Conservation (phyloP, 2,113 vertebrate species). For the Pollimyrus isidori region DNA sequence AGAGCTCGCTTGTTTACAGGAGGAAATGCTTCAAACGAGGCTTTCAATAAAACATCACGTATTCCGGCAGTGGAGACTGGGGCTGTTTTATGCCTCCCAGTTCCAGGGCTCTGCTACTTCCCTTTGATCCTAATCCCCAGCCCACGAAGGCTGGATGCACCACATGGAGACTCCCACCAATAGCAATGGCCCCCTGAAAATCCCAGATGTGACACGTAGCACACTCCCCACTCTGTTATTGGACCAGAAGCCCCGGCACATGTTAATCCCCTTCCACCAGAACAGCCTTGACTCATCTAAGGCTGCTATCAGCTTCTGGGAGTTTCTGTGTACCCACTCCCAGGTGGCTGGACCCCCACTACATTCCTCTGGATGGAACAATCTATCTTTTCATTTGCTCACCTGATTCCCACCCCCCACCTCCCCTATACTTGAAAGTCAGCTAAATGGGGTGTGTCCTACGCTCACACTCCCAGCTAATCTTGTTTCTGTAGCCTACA, state of each 20-base stretch:
- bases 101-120: not conserved
- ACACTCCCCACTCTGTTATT: not conserved
- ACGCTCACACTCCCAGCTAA: not conserved
- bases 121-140: not conserved
- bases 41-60: not conserved
- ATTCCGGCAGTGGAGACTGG: not conserved
- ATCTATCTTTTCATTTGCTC: conserved; percentile 6
- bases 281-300: not conserved
- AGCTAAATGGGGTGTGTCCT: not conserved
- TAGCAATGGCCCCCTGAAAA: not conserved
- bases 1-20: not conserved
- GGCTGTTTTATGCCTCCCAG: not conserved
- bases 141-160: not conserved
- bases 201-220: not conserved
- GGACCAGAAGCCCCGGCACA: not conserved
- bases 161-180: not conserved
- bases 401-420: not conserved
- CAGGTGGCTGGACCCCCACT: not conserved
- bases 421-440: not conserved
- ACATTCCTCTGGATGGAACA: conserved; percentile 14
- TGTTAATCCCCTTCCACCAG: not conserved
- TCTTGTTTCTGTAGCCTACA: not conserved
- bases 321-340: not conserved
- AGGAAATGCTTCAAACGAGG: not conserved
- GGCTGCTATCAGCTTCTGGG: conserved; percentile 9